A percentile compares a stretch with the other conserved stretches of the same genome.
These are phyloP conservation scores for Phoxinus dragarum DNA, from an alignment of 2,797 vertebrate species.

Conservation along the genomic window DNA sequence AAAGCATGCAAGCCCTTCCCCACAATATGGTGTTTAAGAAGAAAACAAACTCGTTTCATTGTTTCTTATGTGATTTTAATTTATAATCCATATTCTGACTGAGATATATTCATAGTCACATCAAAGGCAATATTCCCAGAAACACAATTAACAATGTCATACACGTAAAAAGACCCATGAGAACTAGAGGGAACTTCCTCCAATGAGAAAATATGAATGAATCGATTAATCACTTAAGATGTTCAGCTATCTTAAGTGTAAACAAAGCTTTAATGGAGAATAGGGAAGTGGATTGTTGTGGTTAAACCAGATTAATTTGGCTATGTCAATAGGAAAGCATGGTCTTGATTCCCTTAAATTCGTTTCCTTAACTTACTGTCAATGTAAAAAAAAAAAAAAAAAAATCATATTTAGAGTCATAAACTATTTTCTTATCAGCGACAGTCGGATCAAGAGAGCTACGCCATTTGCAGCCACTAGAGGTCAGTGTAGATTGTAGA, in stretches of 20 bases:
- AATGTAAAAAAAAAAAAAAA: background rate
- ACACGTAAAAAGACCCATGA: background rate
- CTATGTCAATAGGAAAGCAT: background rate
- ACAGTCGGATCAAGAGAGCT: background rate
- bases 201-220: background rate
- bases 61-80: background rate
- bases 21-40: background rate
- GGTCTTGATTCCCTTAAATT: background rate
- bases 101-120: no score
- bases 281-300: background rate
- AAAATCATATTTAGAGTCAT: background rate
- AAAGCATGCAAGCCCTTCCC: background rate
- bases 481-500: slow-evolving; percentile 5
- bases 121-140: background rate
- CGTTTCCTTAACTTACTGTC: slow-evolving; percentile 5
- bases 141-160: background rate
- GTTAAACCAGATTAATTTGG: background rate
- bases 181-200: background rate
- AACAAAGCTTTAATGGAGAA: background rate
- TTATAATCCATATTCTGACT: background rate
- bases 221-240: background rate
- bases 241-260: background rate
- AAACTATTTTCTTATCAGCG: background rate
- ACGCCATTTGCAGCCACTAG: background rate
- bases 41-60: background rate